Percentiles rank a stretch among this genome's conserved stretches.
These are phyloP conservation scores for Phrynosoma platyrhinos DNA, from an alignment of 2,113 vertebrate genomes.

Conservation along the genomic window DNA sequence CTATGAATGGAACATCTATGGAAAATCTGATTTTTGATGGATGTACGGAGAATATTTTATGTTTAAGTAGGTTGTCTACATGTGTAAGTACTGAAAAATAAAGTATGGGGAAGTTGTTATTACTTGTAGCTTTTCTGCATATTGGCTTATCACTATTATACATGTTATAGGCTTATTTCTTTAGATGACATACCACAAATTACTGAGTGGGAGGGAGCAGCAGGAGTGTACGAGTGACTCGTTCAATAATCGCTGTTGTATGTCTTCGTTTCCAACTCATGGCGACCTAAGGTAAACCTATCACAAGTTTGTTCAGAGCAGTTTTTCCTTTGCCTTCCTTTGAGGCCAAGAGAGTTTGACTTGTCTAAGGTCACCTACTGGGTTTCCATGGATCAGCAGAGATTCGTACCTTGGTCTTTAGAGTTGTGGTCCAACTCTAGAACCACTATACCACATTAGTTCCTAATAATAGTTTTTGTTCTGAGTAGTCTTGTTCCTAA, in stretches of 20 bases:
- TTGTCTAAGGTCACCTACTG: too few species aligned
- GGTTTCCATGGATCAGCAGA: too few species aligned
- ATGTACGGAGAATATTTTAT: slow-evolving; percentile 39
- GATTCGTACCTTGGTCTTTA: too few species aligned
- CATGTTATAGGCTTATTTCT: not conserved
- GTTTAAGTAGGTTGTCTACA: slow-evolving; percentile 54
- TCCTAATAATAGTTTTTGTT: too few species aligned
- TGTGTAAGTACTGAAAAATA: slow-evolving; percentile 66
- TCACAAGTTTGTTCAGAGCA: too few species aligned
- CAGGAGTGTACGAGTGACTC: not conserved
- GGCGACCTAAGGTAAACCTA: too few species aligned
- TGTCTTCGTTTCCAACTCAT: too few species aligned
- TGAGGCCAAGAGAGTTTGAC: too few species aligned
- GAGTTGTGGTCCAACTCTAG: too few species aligned
- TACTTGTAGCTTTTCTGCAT: not conserved
- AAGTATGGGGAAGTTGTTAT: slow-evolving; percentile 49
- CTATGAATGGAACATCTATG: slow-evolving; percentile 24
- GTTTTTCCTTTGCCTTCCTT: too few species aligned
- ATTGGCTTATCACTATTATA: not conserved
- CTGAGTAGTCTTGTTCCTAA: too few species aligned
- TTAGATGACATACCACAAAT: not conserved
- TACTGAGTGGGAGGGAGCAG: not conserved
- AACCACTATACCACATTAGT: too few species aligned
- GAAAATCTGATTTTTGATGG: slow-evolving; percentile 38
- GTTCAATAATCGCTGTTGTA: not conserved